A percentile compares a stretch with the other conserved stretches of the same genome.
Evolutionary conservation across 2,113 vertebrate species (phyloP).

Genomic region (Bos javanicus): DNA sequence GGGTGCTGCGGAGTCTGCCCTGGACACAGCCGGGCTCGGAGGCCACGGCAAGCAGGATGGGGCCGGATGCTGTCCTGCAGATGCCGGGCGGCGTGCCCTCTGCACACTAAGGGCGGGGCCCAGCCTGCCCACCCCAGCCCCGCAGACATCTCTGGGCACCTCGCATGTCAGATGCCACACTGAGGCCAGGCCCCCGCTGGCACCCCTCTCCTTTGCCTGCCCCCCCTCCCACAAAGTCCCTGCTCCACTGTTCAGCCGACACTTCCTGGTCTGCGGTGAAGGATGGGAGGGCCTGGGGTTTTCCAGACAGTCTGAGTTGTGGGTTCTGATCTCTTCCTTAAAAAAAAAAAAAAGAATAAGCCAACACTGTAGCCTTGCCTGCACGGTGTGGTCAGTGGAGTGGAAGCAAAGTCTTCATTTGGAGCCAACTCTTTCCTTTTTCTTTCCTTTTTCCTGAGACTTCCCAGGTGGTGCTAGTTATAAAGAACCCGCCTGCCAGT

Average conservation of each 20-base stretch:
- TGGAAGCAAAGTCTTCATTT: background rate
- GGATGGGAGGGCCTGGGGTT: background rate
- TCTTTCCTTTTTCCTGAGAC: background rate
- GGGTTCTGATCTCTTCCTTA: background rate
- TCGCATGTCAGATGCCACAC: rapidly evolving
- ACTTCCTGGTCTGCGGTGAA: constrained; percentile 37
- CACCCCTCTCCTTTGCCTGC: background rate
- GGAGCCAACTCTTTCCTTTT: background rate
- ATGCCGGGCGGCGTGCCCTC: background rate
- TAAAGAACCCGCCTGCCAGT: background rate
- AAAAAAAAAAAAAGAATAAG: background rate
- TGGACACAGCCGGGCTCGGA: background rate
- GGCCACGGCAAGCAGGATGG: rapidly evolving
- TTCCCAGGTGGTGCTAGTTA: background rate
- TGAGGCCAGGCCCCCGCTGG: background rate
- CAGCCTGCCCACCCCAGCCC: rapidly evolving
- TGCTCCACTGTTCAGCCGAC: background rate
- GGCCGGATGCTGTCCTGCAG: background rate
- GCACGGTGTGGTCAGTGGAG: background rate
- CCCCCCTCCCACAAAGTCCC: background rate
- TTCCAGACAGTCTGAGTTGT: background rate
- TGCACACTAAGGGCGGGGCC: background rate
- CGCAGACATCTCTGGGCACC: rapidly evolving
- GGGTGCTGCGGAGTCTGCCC: too few species aligned
- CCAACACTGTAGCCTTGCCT: background rate